Base-by-base conservation (phyloP, 2,888 invertebrate species). In the Bellardia bayeri region DNA sequence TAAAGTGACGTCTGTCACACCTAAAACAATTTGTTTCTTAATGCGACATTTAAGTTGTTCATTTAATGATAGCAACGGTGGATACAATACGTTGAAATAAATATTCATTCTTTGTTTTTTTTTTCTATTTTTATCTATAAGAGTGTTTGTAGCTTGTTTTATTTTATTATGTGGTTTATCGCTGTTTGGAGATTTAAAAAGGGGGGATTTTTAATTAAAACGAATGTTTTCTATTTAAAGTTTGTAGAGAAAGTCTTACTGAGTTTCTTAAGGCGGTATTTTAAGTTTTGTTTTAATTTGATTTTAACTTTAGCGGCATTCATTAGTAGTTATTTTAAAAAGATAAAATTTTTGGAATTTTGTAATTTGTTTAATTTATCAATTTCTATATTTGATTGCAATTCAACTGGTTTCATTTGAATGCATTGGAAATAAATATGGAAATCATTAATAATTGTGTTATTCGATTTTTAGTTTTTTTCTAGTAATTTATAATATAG, bases 31-130 rank as follows among this genome's bases (percentile, higher is more conserved):
- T 81, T 64, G 64, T 87, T 75, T 69, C 33, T 66, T 74, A 78
- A 85, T 78, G 63, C 63, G 72, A 54, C 76, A 76, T 87, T 84
- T 51, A 56, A 83, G 66, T 66, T 64, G 71, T 82, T 51, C 2
- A 61, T 78, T 82, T 82, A 40, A 45, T 30, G 72, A 71, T 74
- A 42, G 11, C 66, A 23, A 75, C 33, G 11, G 11, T 71, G 56
- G 11, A 33, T n/a, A 61, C 14, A 14, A 23, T 23, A 23, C 23
- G 23, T 23, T 23, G 23, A 23, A 63, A 37, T 37, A 63, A 51
- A n/a, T 13, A 51, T n/a, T n/a, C 51, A 13, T 42, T 11, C 40
- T 23, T 64, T 37, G 37, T 11, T 13, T 23, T 23, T 5, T 16
- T 9, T 51, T 69, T 11, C n/a, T 7, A n/a, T 8, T 69, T 33